Base-by-base conservation (phyloP, 2,113 vertebrate genomes). In the Xenus cinereus region DNA sequence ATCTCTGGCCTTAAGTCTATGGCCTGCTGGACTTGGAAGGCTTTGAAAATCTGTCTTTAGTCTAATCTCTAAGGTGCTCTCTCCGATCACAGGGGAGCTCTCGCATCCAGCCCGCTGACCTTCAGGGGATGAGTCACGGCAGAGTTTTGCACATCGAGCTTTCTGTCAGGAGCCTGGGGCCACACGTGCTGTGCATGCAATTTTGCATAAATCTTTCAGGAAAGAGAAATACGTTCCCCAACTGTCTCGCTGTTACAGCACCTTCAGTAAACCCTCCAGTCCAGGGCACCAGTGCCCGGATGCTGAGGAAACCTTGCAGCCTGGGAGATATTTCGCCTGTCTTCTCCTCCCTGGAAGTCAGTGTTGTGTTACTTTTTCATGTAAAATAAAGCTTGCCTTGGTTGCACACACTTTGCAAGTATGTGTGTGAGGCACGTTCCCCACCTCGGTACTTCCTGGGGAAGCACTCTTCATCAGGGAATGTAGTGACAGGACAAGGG, bases 181-280 rank as follows among this genome's bases (percentile, higher is more conserved):
- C 53, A 53, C 8, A 4, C 0, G 5, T 10, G 4, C 17, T 3
- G 6, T 3, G 18, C 0, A 0, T 24, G 28, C 27, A 50, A 6
- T 27, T 59, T 21, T 60, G 12, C 30, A 9, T 14, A 30, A 35
- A 53, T n/a, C 27, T 48, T 59, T 60, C 22, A 56, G 56, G 18
- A 64, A 78, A 67, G 30, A 67, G 30, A 67, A 68, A 7, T 12
- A 15, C 0, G 2, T 6, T 84, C 66, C 45, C 26, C 46, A 45
- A 2, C 7, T 18, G 5, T 14, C 35, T 63, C 6, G 0, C 26
- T 79, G 14, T 46, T 51, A 13, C 5, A 78, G 15, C 16, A 19
- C 46, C 51, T 64, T 56, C 76, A 59, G 30, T 20, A 26, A 54
- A 10, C 21, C 30, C 37, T 71, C 24, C 9, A 37, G 39, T 21